These are phyloP conservation scores for Hyles euphorbiae DNA, from an alignment of 1,140 invertebrate genomes.

Conservation along the genomic window DNA sequence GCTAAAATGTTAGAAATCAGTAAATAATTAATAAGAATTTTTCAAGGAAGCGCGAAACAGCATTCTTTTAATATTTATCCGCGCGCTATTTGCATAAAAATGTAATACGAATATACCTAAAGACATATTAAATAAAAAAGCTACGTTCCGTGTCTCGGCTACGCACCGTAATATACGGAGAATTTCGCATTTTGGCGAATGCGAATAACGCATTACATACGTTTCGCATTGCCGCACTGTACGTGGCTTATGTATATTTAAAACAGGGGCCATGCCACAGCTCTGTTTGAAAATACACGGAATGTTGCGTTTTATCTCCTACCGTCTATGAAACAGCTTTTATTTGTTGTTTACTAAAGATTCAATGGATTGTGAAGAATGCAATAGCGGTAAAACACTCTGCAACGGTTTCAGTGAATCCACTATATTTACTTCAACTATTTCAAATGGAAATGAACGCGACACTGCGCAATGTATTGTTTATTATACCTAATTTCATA, in stretches of 20 bases:
- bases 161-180: neutral
- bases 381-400: conserved; percentile 32
- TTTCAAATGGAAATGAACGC: conserved; percentile 18
- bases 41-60: no score
- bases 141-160: no score
- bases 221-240: neutral
- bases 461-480: conserved; percentile 1
- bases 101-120: no score
- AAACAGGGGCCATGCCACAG: neutral
- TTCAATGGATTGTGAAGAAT: conserved; percentile 39
- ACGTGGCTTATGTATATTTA: neutral
- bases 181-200: conserved; percentile 4
- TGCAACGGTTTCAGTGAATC: conserved; percentile 22
- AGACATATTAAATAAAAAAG: no score
- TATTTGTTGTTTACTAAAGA: conserved; percentile 35
- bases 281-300: conserved; percentile 15
- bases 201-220: neutral
- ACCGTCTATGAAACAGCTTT: conserved; percentile 28
- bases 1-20: no score
- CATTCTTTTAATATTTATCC: no score
- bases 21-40: no score
- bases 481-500: no score
- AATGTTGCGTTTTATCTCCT: conserved; percentile 25
- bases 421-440: conserved; percentile 21
- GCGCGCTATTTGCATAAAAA: no score